Base-by-base conservation (phyloP, 2,797 vertebrate species). In the Lepidocolaptes lacrymiger region DNA sequence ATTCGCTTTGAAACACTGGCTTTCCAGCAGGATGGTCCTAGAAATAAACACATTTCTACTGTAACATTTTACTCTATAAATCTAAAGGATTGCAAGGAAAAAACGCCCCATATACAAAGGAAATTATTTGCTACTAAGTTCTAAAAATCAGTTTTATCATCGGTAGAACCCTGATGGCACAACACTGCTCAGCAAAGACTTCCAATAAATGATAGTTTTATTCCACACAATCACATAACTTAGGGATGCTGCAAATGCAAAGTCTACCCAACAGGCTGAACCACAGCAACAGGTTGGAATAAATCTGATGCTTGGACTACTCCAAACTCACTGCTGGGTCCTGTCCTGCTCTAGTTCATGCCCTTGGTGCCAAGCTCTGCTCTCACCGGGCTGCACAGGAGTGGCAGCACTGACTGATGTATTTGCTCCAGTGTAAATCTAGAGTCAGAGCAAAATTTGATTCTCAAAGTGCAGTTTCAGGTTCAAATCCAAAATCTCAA, bases 401-500 rank as follows among this genome's bases (percentile, higher is more conserved):
- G 18, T 12, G 76, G 43, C 85, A 72, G 76, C 56, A 3, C 55
- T 67, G 79, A 66, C 51, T 30, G 83, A 95, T 85, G 74, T 63
- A 62, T 81, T 89, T 77, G 61, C 81, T 95, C 52, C 88, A 93
- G 77, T n/a, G 90, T 80, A 93, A 91, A 95, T 80, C 88, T 54
- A 58, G 22, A 82, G 34, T 88, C 30, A 86, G 83, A 95, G 46
- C 68, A 97, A 93, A 87, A 75, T 66, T 21, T 89, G 81, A 89
- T 77, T 94, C 86, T 93, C 95, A 34, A 87, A 91, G 83, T 37
- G 64, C 61, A 92, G 80, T 61, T 95, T 80, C 85, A 76, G 74
- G 73, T 97, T 96, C 86, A 91, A 91, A 92, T 95, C 89, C 90
- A 92, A 96, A 92, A 87, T 93, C 90, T 94, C 86, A 92, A 90